These are phyloP conservation scores for Parnassius orleans DNA, from an alignment of 2,888 invertebrate genomes.

Conservation along the genomic window DNA sequence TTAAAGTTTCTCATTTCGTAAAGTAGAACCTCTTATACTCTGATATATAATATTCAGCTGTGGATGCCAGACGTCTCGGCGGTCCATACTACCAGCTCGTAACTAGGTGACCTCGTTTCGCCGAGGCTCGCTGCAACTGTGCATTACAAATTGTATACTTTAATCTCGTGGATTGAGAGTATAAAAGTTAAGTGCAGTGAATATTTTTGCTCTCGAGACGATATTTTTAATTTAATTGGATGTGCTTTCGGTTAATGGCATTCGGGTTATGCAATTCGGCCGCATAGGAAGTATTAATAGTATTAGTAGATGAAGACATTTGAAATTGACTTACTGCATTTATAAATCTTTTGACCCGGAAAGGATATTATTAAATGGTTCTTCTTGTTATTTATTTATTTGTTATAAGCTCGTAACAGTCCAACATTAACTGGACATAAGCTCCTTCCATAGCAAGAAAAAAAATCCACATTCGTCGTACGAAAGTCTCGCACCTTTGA, in stretches of 20 bases:
- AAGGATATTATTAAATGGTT: too few species aligned
- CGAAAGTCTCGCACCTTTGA: too few species aligned
- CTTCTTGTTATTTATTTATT: too few species aligned
- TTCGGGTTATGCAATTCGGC: conserved; percentile 8
- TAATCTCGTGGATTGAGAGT: conserved; percentile 33
- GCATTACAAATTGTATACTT: conserved; percentile 55
- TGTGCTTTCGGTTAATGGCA: conserved; percentile 11
- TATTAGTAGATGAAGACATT: neutral
- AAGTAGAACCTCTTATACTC: conserved; percentile 13
- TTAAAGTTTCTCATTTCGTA: conserved; percentile 17
- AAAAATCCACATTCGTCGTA: too few species aligned
- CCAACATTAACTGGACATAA: too few species aligned
- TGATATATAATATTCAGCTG: conserved; percentile 12
- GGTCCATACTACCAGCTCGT: conserved; percentile 26
- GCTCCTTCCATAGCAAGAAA: too few species aligned
- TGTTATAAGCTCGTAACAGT: too few species aligned
- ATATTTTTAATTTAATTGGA: conserved; percentile 26
- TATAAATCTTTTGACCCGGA: neutral
- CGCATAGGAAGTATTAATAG: conserved; percentile 4
- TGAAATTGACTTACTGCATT: neutral
- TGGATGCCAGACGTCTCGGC: conserved; percentile 29
- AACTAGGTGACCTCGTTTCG: conserved; percentile 39
- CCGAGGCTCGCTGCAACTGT: conserved; percentile 41
- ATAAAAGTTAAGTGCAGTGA: conserved; percentile 22
- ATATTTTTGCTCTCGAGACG: conserved; percentile 23